Conservation (phyloP, 2,888 invertebrate genomes). For the Dexiosoma caninum region DNA sequence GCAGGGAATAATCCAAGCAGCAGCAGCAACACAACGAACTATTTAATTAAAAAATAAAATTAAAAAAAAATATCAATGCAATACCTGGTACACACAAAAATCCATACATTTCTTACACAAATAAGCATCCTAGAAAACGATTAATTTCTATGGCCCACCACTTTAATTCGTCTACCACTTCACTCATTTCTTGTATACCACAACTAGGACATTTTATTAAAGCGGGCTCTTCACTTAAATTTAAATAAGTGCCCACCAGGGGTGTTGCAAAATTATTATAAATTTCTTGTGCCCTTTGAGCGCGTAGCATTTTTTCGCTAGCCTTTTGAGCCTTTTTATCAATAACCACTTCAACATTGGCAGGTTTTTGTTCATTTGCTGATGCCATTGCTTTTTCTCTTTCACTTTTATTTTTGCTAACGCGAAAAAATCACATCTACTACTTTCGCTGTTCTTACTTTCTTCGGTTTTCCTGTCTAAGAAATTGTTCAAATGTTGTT, state of each 20-base stretch:
- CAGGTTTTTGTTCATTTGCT: conserved; percentile 34
- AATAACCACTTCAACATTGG: conserved; percentile 53
- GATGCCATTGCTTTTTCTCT: conserved; percentile 11
- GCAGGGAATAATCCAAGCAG: conserved; percentile 71
- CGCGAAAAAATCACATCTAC: background rate
- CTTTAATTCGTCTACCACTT: conserved; percentile 72
- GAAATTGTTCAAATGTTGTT: conserved; percentile 6
- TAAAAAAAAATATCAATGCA: background rate
- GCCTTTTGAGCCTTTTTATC: conserved; percentile 58
- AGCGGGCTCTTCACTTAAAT: conserved; percentile 70
- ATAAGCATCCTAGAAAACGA: conserved; percentile 73
- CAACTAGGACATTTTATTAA: conserved; percentile 74
- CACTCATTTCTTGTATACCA: conserved; percentile 69
- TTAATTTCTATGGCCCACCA: conserved; percentile 68
- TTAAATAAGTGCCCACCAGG: conserved; percentile 73
- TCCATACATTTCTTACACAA: conserved; percentile 74
- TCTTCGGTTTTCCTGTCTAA: background rate
- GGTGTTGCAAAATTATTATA: conserved; percentile 75
- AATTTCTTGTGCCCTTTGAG: conserved; percentile 68
- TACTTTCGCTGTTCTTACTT: conserved; percentile 4
- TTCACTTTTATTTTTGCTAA: conserved; percentile 1
- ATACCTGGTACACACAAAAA: too few relatives aligned
- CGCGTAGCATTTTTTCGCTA: conserved; percentile 44
- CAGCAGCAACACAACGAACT: conserved; percentile 64
- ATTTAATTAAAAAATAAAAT: background rate